Evolutionary conservation across 2,113 vertebrate species (phyloP).

Genomic region (Scortum barcoo): DNA sequence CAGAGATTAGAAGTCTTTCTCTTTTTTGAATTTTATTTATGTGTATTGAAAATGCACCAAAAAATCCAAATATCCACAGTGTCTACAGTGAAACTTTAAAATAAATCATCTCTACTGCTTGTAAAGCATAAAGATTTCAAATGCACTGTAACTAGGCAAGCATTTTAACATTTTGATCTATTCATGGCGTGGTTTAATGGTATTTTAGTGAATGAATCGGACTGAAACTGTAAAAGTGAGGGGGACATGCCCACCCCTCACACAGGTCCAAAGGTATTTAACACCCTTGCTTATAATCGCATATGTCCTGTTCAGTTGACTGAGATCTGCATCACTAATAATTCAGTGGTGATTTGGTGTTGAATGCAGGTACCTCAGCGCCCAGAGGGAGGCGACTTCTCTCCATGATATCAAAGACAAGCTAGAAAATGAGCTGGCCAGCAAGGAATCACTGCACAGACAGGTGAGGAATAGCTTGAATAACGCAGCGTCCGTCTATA

Average conservation of each 20-base stretch:
- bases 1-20: neutral
- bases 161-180: neutral
- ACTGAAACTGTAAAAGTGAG: neutral
- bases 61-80: neutral
- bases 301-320: neutral
- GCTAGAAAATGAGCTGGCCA: slow-evolving; percentile 94
- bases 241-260: neutral
- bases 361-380: slow-evolving; percentile 87
- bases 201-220: neutral
- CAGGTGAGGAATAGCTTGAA: slow-evolving; percentile 82
- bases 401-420: slow-evolving; percentile 96
- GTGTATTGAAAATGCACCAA: neutral
- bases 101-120: neutral
- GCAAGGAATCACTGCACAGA: slow-evolving; percentile 94
- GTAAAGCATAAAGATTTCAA: neutral
- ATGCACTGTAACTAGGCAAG: neutral
- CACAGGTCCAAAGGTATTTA: neutral
- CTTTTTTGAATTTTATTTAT: neutral
- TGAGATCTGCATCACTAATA: neutral
- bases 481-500: neutral
- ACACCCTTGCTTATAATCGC: neutral
- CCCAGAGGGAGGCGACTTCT: slow-evolving; percentile 91
- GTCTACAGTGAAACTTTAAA: neutral
- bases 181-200: neutral
- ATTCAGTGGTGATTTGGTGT: neutral